Evolutionary conservation across 2,888 invertebrate genomes (phyloP).

Genomic region (Euspilapteryx auroguttella): DNA sequence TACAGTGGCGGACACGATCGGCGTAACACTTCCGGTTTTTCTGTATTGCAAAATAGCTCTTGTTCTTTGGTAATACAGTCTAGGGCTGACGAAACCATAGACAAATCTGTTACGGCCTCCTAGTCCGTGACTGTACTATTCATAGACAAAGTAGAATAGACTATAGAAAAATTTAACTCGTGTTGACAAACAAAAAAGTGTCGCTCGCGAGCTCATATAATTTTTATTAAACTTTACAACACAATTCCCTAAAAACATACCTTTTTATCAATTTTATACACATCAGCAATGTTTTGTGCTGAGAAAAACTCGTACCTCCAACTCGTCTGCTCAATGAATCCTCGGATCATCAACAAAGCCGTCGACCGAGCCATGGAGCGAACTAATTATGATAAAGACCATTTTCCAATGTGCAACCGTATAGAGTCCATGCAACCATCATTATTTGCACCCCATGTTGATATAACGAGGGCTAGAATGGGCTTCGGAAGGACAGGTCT

Average conservation of each 20-base stretch:
- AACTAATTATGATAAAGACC: slow-evolving; percentile 17
- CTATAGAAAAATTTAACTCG: neutral
- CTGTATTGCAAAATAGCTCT: too few species aligned
- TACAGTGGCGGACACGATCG: too few species aligned
- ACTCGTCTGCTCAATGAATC: slow-evolving; percentile 33
- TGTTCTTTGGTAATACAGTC: too few species aligned
- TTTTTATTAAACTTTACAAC: too few species aligned
- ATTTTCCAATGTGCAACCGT: slow-evolving; percentile 17
- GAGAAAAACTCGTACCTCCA: slow-evolving; percentile 45
- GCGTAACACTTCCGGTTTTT: too few species aligned
- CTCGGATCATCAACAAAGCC: slow-evolving; percentile 36
- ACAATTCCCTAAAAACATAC: too few species aligned
- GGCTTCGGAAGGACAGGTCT: slow-evolving; percentile 39
- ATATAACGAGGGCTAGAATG: slow-evolving; percentile 25
- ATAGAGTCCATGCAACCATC: slow-evolving; percentile 42
- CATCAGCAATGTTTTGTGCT: slow-evolving; percentile 33
- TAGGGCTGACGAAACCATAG: neutral
- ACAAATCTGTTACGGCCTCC: neutral
- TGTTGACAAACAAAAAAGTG: neutral
- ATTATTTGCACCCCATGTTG: slow-evolving; percentile 30
- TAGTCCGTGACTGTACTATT: too few species aligned
- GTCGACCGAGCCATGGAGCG: slow-evolving; percentile 31
- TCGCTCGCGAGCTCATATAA: too few species aligned
- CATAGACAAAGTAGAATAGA: too few species aligned
- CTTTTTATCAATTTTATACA: too few species aligned